Conservation (phyloP, 2,797 vertebrate species). For the Nyctalus aviator region DNA sequence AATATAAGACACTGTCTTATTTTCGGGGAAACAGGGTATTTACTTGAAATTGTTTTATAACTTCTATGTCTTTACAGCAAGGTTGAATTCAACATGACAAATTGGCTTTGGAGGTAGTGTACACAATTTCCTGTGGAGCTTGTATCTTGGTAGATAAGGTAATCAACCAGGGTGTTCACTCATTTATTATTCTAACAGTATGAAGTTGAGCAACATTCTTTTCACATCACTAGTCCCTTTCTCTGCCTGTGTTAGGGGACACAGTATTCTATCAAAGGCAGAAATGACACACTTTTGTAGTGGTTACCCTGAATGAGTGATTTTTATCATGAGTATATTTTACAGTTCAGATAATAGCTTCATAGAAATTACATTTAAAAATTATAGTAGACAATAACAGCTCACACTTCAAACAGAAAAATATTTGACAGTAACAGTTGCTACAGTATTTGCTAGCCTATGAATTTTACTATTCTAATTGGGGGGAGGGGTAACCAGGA, state of each 20-base stretch:
- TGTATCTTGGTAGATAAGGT: conserved; percentile 39
- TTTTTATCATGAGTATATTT: conserved; percentile 63
- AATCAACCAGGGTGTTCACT: conserved; percentile 20
- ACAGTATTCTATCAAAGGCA: conserved; percentile 52
- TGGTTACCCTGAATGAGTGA: conserved; percentile 62
- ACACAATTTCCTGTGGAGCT: conserved; percentile 44
- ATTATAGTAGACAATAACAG: conserved; percentile 66
- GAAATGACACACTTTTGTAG: conserved; percentile 49
- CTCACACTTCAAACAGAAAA: conserved; percentile 71
- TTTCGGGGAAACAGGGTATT: background rate
- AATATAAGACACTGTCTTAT: no score
- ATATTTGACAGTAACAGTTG: conserved; percentile 59
- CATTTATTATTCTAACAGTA: conserved; percentile 42
- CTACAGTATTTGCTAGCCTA: conserved; percentile 61
- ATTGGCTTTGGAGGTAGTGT: background rate
- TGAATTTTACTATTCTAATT: conserved; percentile 58
- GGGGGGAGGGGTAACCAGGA: conserved; percentile 10
- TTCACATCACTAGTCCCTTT: background rate
- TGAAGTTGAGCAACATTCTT: conserved; percentile 39
- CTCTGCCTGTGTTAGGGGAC: background rate
- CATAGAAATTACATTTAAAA: conserved; percentile 61
- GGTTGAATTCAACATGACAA: conserved; percentile 43
- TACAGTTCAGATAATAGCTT: conserved; percentile 75
- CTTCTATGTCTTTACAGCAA: conserved; percentile 50
- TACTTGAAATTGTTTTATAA: conserved; percentile 62